Base-by-base conservation (phyloP, 2,113 vertebrate species). In the Chaetorhynchus papuensis region DNA sequence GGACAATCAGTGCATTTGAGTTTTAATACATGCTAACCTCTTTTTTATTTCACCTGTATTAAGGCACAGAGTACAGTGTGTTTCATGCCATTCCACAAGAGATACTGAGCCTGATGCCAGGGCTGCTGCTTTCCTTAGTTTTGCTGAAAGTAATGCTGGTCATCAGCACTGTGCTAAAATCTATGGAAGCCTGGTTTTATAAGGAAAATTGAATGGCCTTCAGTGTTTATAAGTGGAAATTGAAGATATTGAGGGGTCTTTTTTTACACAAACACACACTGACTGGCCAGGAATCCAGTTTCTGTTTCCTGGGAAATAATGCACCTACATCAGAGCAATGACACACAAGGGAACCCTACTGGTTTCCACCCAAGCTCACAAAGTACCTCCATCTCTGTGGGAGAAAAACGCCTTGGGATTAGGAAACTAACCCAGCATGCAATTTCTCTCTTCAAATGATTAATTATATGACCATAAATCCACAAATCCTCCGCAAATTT, bases 341-440 rank as follows among this genome's bases (percentile, higher is more conserved):
- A 41, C 41, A 37, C 3, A 0, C 13, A 15, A 12, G 11, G 5
- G 6, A 15, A 11, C 4, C 15, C 23, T 27, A 22, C 5, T 0
- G 2, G 3, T 50, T 90, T 63, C 21, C 21, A 53, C 23, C 66
- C 61, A 68, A 21, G 15, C 17, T 87, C 53, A 52, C 11, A 24
- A 44, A 39, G 7, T 30, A 11, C 17, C 1, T 42, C 39, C 18
- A 26, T 37, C 17, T 37, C 16, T 50, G 33, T 56, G 72, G 64
- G 27, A 86, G 45, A 56, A 60, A n/a, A 79, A 19, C 8, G 20
- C 15, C 13, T 53, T 37, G 19, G 17, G 10, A 14, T 88, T 56
- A 79, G 22, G 30, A 63, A 79, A 52, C 8, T 42, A 44, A 11
- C 9, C 13, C 42, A 76, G 33, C 14, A 76, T 27, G 9, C 10